phyloP scores from a whole-genome alignment of 2,113 vertebrate species.

The Pterophyllum scalare region DNA sequence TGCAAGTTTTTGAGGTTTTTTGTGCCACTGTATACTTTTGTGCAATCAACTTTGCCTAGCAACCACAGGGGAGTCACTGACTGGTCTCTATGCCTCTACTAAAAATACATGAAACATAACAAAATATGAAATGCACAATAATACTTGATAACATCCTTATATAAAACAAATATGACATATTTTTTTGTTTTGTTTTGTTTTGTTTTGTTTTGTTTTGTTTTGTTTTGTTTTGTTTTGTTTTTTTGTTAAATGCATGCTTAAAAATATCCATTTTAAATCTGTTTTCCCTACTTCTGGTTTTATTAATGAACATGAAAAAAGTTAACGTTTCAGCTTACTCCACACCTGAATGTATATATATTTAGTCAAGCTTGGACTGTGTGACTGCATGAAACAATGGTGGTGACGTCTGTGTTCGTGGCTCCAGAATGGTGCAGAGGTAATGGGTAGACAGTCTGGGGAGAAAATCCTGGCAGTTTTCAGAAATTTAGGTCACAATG shows the following conservation, averaged over 20 bases:
- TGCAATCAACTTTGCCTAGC: not conserved
- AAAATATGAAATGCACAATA: not conserved
- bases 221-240: too few species aligned
- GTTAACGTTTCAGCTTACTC: not conserved
- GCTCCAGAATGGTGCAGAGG: not conserved
- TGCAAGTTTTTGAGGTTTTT: not conserved
- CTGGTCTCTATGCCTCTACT: not conserved
- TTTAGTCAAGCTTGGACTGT: not conserved
- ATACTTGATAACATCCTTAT: not conserved
- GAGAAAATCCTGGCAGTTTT: not conserved
- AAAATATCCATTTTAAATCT: not conserved
- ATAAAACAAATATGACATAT: not conserved
- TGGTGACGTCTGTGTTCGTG: not conserved
- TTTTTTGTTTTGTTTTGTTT: too few species aligned
- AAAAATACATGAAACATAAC: not conserved
- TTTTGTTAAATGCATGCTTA: not conserved
- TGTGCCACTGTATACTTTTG: not conserved
- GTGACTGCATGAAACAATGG: not conserved
- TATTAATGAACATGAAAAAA: not conserved
- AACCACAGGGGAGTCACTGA: too few species aligned
- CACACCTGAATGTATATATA: not conserved
- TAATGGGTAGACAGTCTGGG: not conserved
- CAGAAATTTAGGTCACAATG: not conserved
- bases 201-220: too few species aligned
- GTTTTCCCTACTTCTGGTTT: not conserved